Evolutionary conservation across 2,113 vertebrate species (phyloP).

Genomic region (Corydoras sp.): DNA sequence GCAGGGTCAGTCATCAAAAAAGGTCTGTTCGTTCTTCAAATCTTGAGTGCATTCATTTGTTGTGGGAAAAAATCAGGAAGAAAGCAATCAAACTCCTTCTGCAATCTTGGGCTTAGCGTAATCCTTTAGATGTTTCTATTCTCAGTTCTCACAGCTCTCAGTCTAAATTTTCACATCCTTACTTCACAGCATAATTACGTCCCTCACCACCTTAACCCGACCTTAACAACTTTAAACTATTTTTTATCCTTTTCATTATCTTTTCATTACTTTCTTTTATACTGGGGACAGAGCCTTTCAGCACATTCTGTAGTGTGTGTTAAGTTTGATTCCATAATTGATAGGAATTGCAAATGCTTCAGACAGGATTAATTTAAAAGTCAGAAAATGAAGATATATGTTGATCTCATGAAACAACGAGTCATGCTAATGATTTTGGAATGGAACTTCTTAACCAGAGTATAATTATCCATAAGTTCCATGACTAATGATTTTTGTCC

Average conservation of each 20-base stretch:
- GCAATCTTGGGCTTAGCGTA: slow-evolving; percentile 37
- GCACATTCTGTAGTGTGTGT: not conserved
- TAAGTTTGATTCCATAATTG: not conserved
- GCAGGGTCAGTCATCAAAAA: slow-evolving; percentile 21
- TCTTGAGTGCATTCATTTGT: slow-evolving; percentile 13
- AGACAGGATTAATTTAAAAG: not conserved
- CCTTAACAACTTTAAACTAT: slow-evolving; percentile 1
- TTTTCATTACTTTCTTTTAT: slow-evolving; percentile 10
- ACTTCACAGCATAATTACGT: slow-evolving; percentile 36
- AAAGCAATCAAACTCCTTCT: slow-evolving; percentile 38
- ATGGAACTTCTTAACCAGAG: not conserved
- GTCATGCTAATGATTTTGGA: slow-evolving; percentile 15
- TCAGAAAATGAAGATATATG: not conserved
- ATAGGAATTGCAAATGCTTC: not conserved
- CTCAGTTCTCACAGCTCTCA: slow-evolving; percentile 20
- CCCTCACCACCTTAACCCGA: slow-evolving; percentile 16
- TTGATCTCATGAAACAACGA: slow-evolving; percentile 3
- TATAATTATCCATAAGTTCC: too few relatives aligned
- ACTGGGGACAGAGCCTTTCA: slow-evolving; percentile 10
- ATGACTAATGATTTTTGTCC: too few relatives aligned
- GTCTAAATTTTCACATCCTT: slow-evolving; percentile 25
- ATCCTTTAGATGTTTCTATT: slow-evolving; percentile 37
- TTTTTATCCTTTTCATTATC: slow-evolving; percentile 7
- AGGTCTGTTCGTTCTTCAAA: slow-evolving; percentile 25
- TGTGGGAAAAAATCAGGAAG: slow-evolving; percentile 19